A percentile compares a stretch with the other conserved stretches of the same genome.
Evolutionary conservation across 2,888 invertebrate species (phyloP).

Genomic region (Vannuccia rotundouncinata): DNA sequence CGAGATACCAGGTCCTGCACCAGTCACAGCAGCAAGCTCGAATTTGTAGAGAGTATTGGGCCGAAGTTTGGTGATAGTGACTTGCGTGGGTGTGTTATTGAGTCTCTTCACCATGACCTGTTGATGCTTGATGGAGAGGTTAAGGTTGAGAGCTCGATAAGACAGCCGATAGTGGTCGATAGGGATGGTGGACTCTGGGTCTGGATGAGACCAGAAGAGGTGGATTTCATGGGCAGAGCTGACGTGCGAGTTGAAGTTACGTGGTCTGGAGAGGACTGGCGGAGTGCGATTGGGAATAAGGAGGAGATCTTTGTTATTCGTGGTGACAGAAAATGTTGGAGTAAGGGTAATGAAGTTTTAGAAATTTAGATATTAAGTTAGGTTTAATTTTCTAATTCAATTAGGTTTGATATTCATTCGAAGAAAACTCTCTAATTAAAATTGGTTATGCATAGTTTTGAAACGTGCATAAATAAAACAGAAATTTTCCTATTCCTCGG

Average conservation of each 20-base stretch:
- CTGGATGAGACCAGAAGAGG: not conserved
- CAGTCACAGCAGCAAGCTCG: conserved; percentile 22
- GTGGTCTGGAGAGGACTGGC: conserved; percentile 3
- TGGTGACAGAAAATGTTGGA: too few species aligned
- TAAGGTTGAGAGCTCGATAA: not conserved
- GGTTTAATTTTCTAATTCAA: too few species aligned
- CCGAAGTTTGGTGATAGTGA: not conserved
- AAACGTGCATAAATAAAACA: too few species aligned
- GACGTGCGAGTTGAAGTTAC: conserved; percentile 13
- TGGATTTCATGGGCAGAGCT: conserved; percentile 4
- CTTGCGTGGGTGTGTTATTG: not conserved
- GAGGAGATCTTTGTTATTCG: too few species aligned
- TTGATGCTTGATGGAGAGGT: not conserved
- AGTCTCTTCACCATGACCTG: not conserved
- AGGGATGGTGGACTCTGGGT: not conserved
- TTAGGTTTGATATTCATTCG: too few species aligned
- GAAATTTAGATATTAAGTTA: too few species aligned
- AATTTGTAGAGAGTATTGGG: conserved; percentile 31
- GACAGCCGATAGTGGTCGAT: not conserved
- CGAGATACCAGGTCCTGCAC: conserved; percentile 1
- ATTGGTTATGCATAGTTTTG: too few species aligned
- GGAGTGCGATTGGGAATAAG: too few species aligned
- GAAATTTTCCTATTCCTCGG: too few species aligned
- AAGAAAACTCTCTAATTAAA: too few species aligned
- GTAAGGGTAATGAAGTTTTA: too few species aligned